Evolutionary conservation across 2,113 vertebrate species (phyloP).

Genomic region (Stigmatopora nigra): DNA sequence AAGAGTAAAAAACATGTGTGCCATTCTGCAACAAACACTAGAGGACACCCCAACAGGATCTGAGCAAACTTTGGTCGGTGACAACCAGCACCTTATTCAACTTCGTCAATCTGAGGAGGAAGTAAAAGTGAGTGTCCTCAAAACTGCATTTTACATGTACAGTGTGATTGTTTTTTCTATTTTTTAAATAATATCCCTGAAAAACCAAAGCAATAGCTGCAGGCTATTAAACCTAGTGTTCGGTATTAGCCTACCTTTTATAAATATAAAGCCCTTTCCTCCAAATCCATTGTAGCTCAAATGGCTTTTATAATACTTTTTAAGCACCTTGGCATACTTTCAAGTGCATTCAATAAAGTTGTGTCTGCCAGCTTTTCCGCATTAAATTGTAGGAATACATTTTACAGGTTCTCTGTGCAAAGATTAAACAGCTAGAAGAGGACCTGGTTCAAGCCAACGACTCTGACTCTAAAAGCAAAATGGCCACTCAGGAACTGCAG

Average conservation of each 20-base stretch:
- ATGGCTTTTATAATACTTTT: no score
- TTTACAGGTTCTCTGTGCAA: conserved; percentile 53
- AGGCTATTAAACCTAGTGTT: no score
- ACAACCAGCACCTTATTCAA: conserved; percentile 37
- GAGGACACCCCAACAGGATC: conserved; percentile 24
- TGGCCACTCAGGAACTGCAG: conserved; percentile 56
- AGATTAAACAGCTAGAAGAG: conserved; percentile 62
- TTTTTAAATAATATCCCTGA: neutral
- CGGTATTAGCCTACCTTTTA: no score
- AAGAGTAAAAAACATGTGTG: conserved; percentile 45
- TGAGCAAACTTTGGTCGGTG: conserved; percentile 35
- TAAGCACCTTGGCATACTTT: no score
- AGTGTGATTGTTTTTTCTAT: neutral
- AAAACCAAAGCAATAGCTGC: no score
- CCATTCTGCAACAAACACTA: conserved; percentile 42
- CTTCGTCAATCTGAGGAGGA: conserved; percentile 36
- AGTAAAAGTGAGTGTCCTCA: conserved; percentile 37
- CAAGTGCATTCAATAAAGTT: no score
- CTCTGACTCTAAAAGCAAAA: conserved; percentile 53
- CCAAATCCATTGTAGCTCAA: no score
- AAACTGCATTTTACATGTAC: neutral
- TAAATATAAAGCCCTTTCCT: no score
- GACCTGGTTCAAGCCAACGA: conserved; percentile 40
- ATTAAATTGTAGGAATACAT: neutral
- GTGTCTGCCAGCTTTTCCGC: no score